Percentiles rank a stretch among this genome's conserved stretches.
Evolutionary conservation across 2,113 vertebrate species (phyloP).

Genomic region (Mastomys coucha): DNA sequence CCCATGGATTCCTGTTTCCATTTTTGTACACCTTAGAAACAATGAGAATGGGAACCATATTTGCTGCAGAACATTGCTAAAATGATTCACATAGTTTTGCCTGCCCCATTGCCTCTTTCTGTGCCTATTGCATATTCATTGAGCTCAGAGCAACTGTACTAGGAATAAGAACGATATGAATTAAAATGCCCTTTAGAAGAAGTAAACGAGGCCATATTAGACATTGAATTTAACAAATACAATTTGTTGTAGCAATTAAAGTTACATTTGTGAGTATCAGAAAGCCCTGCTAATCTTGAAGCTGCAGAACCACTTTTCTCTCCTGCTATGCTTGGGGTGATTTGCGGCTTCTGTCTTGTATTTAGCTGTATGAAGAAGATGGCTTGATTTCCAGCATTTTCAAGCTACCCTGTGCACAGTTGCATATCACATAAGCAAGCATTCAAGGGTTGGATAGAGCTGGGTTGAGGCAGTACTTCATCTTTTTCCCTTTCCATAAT

Average conservation of each 20-base stretch:
- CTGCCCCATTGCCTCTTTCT: not conserved
- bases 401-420: not conserved
- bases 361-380: not conserved
- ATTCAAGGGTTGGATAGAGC: not conserved
- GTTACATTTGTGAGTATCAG: not conserved
- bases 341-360: not conserved
- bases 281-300: not conserved
- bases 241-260: not conserved
- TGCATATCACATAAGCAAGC: not conserved
- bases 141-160: not conserved
- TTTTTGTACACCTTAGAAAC: not conserved
- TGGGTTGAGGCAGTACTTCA: not conserved
- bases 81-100: not conserved
- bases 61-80: not conserved
- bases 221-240: not conserved
- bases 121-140: not conserved
- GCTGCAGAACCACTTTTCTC: not conserved
- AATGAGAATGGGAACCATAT: not conserved
- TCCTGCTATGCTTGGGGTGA: not conserved
- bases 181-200: not conserved
- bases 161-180: not conserved
- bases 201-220: not conserved
- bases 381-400: not conserved
- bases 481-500: not conserved
- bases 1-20: not conserved